Base-by-base conservation (phyloP, 2,888 invertebrate species). In the Aproaerema taeniolella region DNA sequence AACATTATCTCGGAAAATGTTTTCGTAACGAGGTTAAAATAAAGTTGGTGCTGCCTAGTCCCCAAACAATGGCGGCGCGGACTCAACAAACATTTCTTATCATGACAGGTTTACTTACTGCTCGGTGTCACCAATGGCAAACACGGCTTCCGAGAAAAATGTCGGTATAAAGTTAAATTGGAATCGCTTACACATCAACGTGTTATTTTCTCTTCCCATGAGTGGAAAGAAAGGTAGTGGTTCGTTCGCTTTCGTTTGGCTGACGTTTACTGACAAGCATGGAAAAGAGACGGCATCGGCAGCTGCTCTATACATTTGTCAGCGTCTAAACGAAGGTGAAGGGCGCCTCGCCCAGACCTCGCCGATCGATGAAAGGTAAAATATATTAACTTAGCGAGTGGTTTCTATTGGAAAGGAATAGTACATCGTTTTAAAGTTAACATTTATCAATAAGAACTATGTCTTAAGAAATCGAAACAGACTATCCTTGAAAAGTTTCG, bases 51-150 rank as follows among this genome's bases (percentile, higher is more conserved):
- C 52, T 49, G 45, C 52, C 53, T 50, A 61, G 52, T 53, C 53
- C 53, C 58, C 51, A 64, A 71, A 76, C 71, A 76, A 75, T 62
- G 65, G 64, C 66, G 56, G 55, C 55, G 56, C 60, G 54, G 54
- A 58, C 53, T 64, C 64, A 54, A 66, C 68, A 81, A 76, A 82
- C 74, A 74, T 50, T 61, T 49, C 57, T 78, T 83, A 83, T 85
- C 83, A 77, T 78, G 82, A 80, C 77, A 78, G 67, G 78, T 83
- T 81, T 82, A 66, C 78, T 63, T 61, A 63, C 65, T 61, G n/a
- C n/a, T 53, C 59, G 47, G 47, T 53, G 50, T 61, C 42, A 41
- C 33, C 26, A 62, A 62, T 64, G 58, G 66, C 67, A 78, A 73
- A 78, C 74, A 78, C 52, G 54, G 63, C 66, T 72, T 76, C 72